Base-by-base conservation (phyloP, 2,888 invertebrate genomes). In the Pterostichus madidus region DNA sequence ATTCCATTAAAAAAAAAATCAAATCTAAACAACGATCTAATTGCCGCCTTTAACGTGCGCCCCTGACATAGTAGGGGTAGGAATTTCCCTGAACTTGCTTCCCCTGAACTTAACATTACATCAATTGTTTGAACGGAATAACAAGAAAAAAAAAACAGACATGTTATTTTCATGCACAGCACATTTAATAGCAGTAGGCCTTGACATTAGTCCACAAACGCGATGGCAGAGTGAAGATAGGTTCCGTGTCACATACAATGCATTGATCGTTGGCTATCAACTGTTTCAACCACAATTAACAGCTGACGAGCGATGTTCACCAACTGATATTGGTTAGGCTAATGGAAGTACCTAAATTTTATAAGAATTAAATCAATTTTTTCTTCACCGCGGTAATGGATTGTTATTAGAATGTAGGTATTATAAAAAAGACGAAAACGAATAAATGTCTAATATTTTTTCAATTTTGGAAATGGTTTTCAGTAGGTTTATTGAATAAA, bases 81-180 rank as follows among this genome's bases (percentile, higher is more conserved):
- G 35, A 64, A 32, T 35, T 64, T 75, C 75, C 75, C 24, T 52
- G 75, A 75, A 49, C 49, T 32, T 75, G 52, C 13, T 52, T 32
- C 49, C 52, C 31, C 32, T 75, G 75, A 75, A 75, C 75, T 75
- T 75, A 17, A 39, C 75, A 75, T 75, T 52, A 75, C 52, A 52
- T 31, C 13, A 73, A 35, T 64, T 75, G 75, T 75, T 75, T 75
- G 7, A 31, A 46, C 31, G 49, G 0, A 73, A 31, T 32, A 4
- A 46, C 44, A 46, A 24, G 6, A 49, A 11, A 7, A 75, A 31
- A 52, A 75, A 52, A 2, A 46, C 44, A 4, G n/a, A 75, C 75
- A 35, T 32, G 64, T 52, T 75, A 75, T 64, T n/a, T 64, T 32
- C 64, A 64, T 56, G 56, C 56, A 56, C 8, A 56, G 56, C 56